Percentiles rank a stretch among this genome's conserved stretches.
These are phyloP conservation scores for Cheilosia vulpina DNA, from an alignment of 2,888 invertebrate genomes.

Conservation along the genomic window DNA sequence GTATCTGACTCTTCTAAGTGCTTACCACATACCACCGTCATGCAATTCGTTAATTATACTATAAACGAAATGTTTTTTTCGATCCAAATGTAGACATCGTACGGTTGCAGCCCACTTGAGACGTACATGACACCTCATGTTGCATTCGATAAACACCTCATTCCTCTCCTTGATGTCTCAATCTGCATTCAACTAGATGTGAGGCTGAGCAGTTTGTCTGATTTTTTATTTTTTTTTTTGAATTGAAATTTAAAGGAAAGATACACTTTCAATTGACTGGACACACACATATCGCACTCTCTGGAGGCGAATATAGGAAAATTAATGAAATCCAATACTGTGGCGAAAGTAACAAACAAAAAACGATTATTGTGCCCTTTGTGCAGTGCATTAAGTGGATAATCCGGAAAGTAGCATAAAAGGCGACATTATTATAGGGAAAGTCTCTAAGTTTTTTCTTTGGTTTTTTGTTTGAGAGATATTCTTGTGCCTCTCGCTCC, in stretches of 20 bases:
- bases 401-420: constrained; percentile 72
- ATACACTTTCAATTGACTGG: constrained; percentile 52
- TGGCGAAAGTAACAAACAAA: constrained; percentile 30
- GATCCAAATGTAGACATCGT: constrained; percentile 1
- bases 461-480: constrained; percentile 8
- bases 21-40: no score
- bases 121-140: constrained; percentile 65
- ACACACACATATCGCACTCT: constrained; percentile 47
- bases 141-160: constrained; percentile 53
- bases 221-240: constrained; percentile 22
- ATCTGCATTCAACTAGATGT: constrained; percentile 51
- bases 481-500: constrained; percentile 48
- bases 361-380: constrained; percentile 71
- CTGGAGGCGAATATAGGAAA: constrained; percentile 26
- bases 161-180: constrained; percentile 50
- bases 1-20: no score
- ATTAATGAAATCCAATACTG: constrained; percentile 66
- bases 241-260: constrained; percentile 61
- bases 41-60: no score
- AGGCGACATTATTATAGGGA: constrained; percentile 72
- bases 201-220: constrained; percentile 10
- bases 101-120: constrained; percentile 52
- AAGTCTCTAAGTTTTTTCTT: constrained; percentile 40
- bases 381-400: constrained; percentile 72
- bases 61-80: no score